phyloP scores from a whole-genome alignment of 2,113 vertebrate genomes.

The Laterallus jamaicensis region DNA sequence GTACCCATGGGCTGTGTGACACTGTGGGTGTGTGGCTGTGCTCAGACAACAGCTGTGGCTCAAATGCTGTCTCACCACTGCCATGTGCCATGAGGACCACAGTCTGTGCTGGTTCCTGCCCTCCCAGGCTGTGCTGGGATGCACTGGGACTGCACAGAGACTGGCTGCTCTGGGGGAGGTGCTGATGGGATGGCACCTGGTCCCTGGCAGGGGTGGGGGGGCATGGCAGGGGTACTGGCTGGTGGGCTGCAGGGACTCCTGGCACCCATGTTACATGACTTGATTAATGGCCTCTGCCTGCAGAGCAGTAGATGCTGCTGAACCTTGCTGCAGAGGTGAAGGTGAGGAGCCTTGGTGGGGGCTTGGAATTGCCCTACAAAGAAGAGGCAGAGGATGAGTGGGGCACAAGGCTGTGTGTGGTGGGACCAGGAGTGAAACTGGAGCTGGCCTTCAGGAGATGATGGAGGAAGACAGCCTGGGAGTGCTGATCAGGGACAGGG shows the following conservation, averaged over 20 bases:
- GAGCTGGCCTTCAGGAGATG: neutral
- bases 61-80: neutral
- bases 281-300: neutral
- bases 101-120: neutral
- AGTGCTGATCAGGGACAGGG: neutral
- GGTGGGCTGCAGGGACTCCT: neutral
- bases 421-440: neutral
- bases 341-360: neutral
- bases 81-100: accelerated
- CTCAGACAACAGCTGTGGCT: accelerated
- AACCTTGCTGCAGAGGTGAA: neutral
- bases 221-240: neutral
- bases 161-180: neutral
- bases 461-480: neutral
- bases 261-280: neutral
- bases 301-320: neutral
- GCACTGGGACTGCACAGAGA: neutral
- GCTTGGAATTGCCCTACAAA: neutral
- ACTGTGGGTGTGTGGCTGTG: neutral
- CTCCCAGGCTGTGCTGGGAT: neutral
- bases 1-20: neutral
- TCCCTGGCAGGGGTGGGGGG: neutral
- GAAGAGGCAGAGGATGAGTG: neutral
- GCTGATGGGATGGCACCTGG: neutral
- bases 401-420: neutral